phyloP scores from a whole-genome alignment of 2,797 vertebrate species.

The Enteromius treurensis region DNA sequence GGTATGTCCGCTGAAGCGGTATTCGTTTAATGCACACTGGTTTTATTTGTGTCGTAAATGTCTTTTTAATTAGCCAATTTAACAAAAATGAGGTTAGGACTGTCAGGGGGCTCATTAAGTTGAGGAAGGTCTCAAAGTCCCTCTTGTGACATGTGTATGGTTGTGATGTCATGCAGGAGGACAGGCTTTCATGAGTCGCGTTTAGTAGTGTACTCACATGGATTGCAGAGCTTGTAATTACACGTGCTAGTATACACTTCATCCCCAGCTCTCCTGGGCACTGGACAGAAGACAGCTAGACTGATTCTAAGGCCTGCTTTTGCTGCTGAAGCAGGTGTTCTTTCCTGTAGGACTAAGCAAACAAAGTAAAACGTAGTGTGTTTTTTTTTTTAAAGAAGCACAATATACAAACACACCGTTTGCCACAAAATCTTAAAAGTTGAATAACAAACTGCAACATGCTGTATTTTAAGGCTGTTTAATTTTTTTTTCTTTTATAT shows the following conservation, averaged over 20 bases:
- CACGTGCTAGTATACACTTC: constrained; percentile 34
- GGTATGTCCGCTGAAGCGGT: constrained; percentile 53
- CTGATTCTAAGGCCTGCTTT: constrained; percentile 28
- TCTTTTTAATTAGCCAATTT: constrained; percentile 65
- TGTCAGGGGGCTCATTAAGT: constrained; percentile 62
- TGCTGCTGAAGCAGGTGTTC: background rate
- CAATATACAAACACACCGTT: background rate
- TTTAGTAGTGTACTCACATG: constrained; percentile 44
- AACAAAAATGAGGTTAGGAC: constrained; percentile 62
- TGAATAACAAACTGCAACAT: background rate
- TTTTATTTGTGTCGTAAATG: constrained; percentile 63
- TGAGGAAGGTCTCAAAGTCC: constrained; percentile 59
- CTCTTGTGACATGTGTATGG: constrained; percentile 56
- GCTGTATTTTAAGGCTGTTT: background rate
- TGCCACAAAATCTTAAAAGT: background rate
- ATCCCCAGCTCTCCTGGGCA: constrained; percentile 42
- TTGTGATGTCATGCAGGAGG: constrained; percentile 57
- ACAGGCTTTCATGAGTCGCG: constrained; percentile 27
- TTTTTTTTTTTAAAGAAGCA: background rate
- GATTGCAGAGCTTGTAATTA: constrained; percentile 50
- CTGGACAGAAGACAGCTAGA: constrained; percentile 37
- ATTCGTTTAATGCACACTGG: constrained; percentile 58
- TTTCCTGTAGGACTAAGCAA: background rate
- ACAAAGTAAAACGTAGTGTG: background rate
- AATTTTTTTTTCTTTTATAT: background rate